phyloP scores from a whole-genome alignment of 2,797 vertebrate genomes.

The Micrastur ruficollis region DNA sequence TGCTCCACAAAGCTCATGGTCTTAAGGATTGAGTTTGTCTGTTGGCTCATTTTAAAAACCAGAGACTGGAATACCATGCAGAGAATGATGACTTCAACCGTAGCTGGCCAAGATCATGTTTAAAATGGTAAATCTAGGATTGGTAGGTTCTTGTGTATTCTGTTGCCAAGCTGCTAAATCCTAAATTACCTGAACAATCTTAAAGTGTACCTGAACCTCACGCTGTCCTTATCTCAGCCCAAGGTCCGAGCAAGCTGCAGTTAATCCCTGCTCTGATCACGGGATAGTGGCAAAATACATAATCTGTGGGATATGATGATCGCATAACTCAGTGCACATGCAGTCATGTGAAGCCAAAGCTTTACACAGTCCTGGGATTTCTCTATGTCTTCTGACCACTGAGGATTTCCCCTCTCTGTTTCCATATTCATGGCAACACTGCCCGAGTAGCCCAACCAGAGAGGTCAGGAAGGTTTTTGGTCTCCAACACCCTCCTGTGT shows the following conservation, averaged over 20 bases:
- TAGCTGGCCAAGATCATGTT: not conserved
- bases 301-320: not conserved
- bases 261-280: not conserved
- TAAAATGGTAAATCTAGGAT: not conserved
- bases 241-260: not conserved
- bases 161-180: not conserved
- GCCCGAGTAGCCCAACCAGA: not conserved
- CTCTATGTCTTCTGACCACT: not conserved
- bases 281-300: not conserved
- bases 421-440: not conserved
- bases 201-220: not conserved
- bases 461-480: not conserved
- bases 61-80: not conserved
- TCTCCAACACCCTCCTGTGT: not conserved
- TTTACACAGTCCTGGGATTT: not conserved
- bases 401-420: not conserved
- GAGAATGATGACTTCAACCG: not conserved
- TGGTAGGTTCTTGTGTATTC: not conserved
- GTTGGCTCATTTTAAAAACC: not conserved
- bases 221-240: not conserved
- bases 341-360: not conserved
- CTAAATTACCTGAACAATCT: not conserved
- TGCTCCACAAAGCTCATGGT: not conserved
- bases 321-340: not conserved
- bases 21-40: not conserved